Base-by-base conservation (phyloP, 2,888 invertebrate species). In the Stomorhina lunata region DNA sequence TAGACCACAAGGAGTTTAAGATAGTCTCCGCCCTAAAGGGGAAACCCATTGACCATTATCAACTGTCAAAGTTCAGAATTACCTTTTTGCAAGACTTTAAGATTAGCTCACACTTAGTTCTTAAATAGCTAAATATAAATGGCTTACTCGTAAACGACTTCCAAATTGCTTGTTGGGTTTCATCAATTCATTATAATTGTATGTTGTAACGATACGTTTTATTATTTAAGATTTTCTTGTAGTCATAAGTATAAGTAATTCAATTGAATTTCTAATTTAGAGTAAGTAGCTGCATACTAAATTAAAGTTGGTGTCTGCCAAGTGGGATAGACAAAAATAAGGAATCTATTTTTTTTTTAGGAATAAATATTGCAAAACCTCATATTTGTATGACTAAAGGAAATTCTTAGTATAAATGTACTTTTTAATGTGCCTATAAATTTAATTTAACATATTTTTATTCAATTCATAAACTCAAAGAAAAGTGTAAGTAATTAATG, bases 251-350 rank as follows among this genome's bases (percentile, higher is more conserved):
- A 37, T 37, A 37, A 37, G 45, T 71, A 53, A 63, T 53, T 63
- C 72, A 63, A 65, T 63, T 45, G 65, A 65, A 65, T 65, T 57
- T 45, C 29, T 37, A 57, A 75, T 57, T n/a, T n/a, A n/a, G n/a
- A n/a, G n/a, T 55, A 65, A 75, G 65, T 75, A 75, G 73, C 73
- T 43, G 43, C 12, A 73, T 63, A 55, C 53, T 10, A 63, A 73
- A 73, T 73, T 43, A 73, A 43, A 73, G 27, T n/a, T 68, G 66
- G 27, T 20, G 45, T 29, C 45, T 68, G 22, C 34, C 15, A 63
- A 27, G 17, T 63, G 43, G 29, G 12, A 40, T 40, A 1, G 20
- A 3, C 15, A 27, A 53, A 7, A 15, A 53, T 10, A 20, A 12
- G 45, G 20, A n/a, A 48, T 12, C 17, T 6, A 43, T 17, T 15